These are phyloP conservation scores for Anomalospiza imberbis DNA, from an alignment of 2,797 vertebrate species.

Conservation along the genomic window DNA sequence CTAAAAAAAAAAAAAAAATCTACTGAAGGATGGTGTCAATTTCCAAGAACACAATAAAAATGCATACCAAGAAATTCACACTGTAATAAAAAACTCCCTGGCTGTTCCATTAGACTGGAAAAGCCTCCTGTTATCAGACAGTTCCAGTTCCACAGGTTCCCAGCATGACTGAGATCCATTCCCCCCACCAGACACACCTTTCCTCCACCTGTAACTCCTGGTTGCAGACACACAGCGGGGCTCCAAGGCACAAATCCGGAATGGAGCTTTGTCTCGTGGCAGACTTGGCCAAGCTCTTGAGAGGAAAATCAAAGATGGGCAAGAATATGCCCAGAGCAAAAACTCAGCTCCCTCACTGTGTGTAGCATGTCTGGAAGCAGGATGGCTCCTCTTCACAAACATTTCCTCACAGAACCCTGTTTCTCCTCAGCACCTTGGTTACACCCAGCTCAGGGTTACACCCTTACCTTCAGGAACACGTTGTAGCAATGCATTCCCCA, in stretches of 20 bases:
- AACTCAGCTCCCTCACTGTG: not conserved
- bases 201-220: not conserved
- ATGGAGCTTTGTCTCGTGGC: not conserved
- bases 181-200: not conserved
- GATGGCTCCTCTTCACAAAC: not conserved
- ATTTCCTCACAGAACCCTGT: not conserved
- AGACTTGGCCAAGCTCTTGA: not conserved
- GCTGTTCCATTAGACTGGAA: not conserved
- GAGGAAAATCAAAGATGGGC: not conserved
- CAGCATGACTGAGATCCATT: not conserved
- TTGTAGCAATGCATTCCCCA: not conserved
- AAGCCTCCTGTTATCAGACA: not conserved
- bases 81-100: not conserved
- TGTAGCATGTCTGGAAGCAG: not conserved
- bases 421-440: not conserved
- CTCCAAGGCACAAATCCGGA: conserved; percentile 21
- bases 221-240: not conserved
- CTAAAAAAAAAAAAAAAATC: not conserved
- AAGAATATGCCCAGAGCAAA: not conserved
- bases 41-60: not conserved
- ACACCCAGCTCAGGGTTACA: not conserved
- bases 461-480: not conserved
- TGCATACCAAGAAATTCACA: not conserved
- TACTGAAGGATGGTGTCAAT: not conserved
- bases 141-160: conserved; percentile 21